Conservation (phyloP, 2,888 invertebrate species). For the Mantis religiosa region DNA sequence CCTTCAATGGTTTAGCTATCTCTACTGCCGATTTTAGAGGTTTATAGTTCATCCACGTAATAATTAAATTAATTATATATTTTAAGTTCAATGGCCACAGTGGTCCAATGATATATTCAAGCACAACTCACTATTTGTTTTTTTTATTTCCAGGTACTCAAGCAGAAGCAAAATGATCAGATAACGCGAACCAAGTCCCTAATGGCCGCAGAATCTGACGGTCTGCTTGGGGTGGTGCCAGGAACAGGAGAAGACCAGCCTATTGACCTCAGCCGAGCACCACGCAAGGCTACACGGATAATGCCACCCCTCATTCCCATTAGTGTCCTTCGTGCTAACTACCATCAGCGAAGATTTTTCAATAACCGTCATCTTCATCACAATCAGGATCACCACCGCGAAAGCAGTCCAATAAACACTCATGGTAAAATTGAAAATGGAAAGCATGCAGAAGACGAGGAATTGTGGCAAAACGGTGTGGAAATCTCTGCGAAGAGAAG, state of each 20-base stretch:
- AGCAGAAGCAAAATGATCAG: not conserved
- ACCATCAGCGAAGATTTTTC: not conserved
- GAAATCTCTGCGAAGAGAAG: conserved; percentile 21
- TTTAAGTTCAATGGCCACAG: not conserved
- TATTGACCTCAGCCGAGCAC: conserved; percentile 28
- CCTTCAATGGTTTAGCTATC: too few relatives aligned
- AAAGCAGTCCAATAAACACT: not conserved
- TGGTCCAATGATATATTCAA: not conserved
- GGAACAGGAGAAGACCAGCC: conserved; percentile 28
- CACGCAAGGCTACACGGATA: conserved; percentile 17
- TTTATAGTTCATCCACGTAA: not conserved
- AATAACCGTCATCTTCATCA: not conserved
- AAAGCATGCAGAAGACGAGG: conserved; percentile 1
- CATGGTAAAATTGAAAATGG: not conserved
- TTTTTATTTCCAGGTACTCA: not conserved
- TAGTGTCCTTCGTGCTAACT: conserved; percentile 20
- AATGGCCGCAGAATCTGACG: conserved; percentile 29
- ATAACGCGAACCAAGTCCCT: not conserved
- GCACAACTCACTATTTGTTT: not conserved
- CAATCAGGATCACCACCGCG: too few relatives aligned
- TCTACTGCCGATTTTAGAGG: too few relatives aligned
- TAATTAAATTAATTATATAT: not conserved
- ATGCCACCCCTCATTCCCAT: conserved; percentile 31
- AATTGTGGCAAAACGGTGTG: not conserved
- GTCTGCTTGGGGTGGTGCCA: conserved; percentile 22